phyloP scores from a whole-genome alignment of 92 coral and sea anemone species.

The Chrysogorgia sp. region DNA sequence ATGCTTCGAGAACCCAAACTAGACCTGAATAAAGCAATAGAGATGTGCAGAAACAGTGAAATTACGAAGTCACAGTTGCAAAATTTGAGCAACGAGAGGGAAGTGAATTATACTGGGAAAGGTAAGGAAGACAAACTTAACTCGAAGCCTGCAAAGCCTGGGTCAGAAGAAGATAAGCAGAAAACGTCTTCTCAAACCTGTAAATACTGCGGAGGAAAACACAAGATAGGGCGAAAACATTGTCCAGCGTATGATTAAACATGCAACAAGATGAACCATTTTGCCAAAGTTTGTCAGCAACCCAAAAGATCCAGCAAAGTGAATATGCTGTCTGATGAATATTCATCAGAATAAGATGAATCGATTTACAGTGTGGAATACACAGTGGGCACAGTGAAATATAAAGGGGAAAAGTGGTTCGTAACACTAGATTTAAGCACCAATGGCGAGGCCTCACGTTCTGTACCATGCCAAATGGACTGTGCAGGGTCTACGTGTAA shows the following conservation, averaged over 20 bases:
- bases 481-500: constrained; percentile 38
- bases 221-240: constrained; percentile 13
- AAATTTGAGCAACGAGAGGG: constrained; percentile 28
- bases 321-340: too few relatives aligned
- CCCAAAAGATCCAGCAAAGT: too few relatives aligned
- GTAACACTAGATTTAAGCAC: too few relatives aligned
- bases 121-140: not conserved
- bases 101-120: not conserved
- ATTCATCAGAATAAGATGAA: too few relatives aligned
- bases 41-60: constrained; percentile 41
- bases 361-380: too few relatives aligned
- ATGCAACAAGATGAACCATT: too few relatives aligned
- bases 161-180: not conserved
- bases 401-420: too few relatives aligned
- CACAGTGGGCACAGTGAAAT: too few relatives aligned
- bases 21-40: constrained; percentile 28
- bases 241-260: constrained; percentile 36
- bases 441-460: too few relatives aligned
- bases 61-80: constrained; percentile 44
- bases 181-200: not conserved
- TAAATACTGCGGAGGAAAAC: constrained; percentile 11
- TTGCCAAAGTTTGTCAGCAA: too few relatives aligned
- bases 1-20: constrained; percentile 22
- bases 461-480: constrained; percentile 32
- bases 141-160: not conserved